These are phyloP conservation scores for Trilocha varians DNA, from an alignment of 2,888 invertebrate genomes.

Conservation along the genomic window DNA sequence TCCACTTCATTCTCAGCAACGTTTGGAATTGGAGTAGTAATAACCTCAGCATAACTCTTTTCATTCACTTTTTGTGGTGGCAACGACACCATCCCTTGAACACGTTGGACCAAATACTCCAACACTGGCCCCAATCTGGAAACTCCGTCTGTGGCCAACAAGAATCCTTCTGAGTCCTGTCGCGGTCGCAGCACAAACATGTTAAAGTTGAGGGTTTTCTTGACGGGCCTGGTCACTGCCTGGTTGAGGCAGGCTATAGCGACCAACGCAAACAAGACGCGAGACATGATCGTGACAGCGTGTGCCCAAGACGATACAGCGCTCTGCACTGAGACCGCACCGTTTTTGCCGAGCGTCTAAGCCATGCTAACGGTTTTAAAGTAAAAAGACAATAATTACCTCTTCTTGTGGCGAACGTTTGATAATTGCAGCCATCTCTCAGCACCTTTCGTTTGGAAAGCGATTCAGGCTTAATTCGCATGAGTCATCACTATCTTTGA, in stretches of 20 bases:
- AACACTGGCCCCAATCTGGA: constrained; percentile 78
- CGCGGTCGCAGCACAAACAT: constrained; percentile 57
- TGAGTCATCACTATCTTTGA: constrained; percentile 38
- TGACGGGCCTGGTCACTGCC: constrained; percentile 43
- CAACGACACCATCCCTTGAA: constrained; percentile 80
- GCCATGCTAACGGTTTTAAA: constrained; percentile 60
- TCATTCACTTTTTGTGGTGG: constrained; percentile 69
- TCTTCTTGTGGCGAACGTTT: constrained; percentile 40
- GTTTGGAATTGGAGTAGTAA: constrained; percentile 32
- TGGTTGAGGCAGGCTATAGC: constrained; percentile 36
- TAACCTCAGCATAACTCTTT: constrained; percentile 25
- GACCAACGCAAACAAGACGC: constrained; percentile 34
- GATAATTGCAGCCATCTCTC: constrained; percentile 62
- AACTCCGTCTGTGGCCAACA: constrained; percentile 49
- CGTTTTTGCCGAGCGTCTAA: constrained; percentile 60
- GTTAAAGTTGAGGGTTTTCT: constrained; percentile 59
- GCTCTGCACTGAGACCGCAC: constrained; percentile 47
- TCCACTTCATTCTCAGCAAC: constrained; percentile 65
- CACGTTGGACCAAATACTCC: constrained; percentile 78
- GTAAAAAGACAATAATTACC: constrained; percentile 70
- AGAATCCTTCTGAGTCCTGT: constrained; percentile 42
- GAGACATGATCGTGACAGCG: constrained; percentile 29
- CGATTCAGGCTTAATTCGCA: constrained; percentile 55
- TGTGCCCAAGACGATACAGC: constrained; percentile 40
- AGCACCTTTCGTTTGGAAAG: constrained; percentile 71